Base-by-base conservation (phyloP, 1,140 invertebrate species). In the Solenopsis invicta region DNA sequence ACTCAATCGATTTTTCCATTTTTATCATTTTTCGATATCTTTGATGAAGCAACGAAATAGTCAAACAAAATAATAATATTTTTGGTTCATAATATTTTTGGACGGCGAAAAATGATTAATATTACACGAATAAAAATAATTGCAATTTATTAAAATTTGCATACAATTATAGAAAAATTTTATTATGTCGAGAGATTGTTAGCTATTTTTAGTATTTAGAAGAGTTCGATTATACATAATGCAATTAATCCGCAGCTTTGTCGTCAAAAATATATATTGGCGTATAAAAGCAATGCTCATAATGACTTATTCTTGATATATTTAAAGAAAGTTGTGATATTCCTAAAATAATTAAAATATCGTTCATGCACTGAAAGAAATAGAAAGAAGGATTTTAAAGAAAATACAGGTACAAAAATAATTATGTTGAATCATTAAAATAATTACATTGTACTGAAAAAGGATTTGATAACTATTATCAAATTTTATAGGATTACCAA, bases 11-110 rank as follows among this genome's bases (percentile, higher is more conserved):
- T 59, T 29, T 41, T 84, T 74, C 54, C 54, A 34, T 54, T 72
- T 72, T 74, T 84, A 75, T 74, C 59, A 74, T 74, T 84, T 67
- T 74, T 74, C 41, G 41, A 84, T 84, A 62, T 13, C 34, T 48
- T 1, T 13, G 67, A 61, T 13, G 67, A 61, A 61, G 37, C 41
- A 16, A 56, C 50, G 16, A 59, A 59, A 41, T 56, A 21, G 18
- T 10, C 29, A 12, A 56, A 37, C 12, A 21, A 56, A 74, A 16
- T 74, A 13, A 75, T 24, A 18, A n/a, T n/a, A n/a, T n/a, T n/a
- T n/a, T n/a, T n/a, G 9, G 37, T 82, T 34, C 59, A 21, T 9
- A 24, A 45, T 24, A 21, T 29, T 71, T 56, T 56, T 34, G 4
- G 10, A 56, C 3, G 18, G 2, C n/a, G 37, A 48, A 48, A 48